Conservation (phyloP, 2,113 vertebrate genomes). For the Oxygymnocypris stewartii region DNA sequence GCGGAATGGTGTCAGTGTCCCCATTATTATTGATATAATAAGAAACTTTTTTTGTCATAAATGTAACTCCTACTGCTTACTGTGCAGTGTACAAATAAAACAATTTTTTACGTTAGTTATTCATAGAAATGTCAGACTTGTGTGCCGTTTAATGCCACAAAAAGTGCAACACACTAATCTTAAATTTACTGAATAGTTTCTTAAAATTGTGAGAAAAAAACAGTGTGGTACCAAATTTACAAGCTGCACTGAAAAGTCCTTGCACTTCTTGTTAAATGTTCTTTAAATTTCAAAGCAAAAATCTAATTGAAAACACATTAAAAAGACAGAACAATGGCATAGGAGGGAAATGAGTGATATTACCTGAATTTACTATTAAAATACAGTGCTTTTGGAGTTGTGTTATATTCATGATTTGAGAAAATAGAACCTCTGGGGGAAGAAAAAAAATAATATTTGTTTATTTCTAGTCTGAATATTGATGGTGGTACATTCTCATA, state of each 20-base stretch:
- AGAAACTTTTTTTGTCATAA: background rate
- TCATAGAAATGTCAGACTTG: background rate
- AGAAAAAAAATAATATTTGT: too few species aligned
- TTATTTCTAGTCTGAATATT: background rate
- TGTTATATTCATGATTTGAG: background rate
- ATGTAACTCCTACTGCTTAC: too few species aligned
- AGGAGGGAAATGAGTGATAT: background rate
- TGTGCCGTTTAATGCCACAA: too few species aligned
- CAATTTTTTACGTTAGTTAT: background rate
- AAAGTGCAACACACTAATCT: background rate
- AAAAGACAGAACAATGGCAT: background rate
- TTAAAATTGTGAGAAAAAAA: too few species aligned
- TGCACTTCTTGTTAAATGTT: background rate
- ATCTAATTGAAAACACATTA: background rate
- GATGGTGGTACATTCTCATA: background rate
- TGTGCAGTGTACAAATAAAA: too few species aligned
- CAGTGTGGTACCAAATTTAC: background rate
- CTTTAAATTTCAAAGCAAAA: background rate
- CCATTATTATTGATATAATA: background rate
- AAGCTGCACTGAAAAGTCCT: background rate
- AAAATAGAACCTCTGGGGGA: background rate
- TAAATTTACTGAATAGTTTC: background rate
- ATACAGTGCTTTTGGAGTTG: background rate
- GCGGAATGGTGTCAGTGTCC: background rate
- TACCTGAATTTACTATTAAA: conserved; percentile 23